A percentile compares a stretch with the other conserved stretches of the same genome.
Conservation (phyloP, 2,797 vertebrate species). For the Mareca strepera region DNA sequence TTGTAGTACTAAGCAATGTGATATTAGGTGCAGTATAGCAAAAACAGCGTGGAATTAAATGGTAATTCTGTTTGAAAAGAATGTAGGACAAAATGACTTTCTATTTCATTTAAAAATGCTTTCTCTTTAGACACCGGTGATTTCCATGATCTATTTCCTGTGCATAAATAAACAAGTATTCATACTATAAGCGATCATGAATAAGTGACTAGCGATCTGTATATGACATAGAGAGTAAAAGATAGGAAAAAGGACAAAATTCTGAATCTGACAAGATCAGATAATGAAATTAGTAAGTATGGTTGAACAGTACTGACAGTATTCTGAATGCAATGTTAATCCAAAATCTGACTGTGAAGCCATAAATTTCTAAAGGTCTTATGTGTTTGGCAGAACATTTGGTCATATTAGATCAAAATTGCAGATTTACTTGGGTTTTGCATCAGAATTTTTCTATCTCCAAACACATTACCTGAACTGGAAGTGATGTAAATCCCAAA, state of each 20-base stretch:
- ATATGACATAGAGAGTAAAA: background rate
- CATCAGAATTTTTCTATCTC: background rate
- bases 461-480: background rate
- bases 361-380: background rate
- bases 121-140: background rate
- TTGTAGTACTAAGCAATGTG: background rate
- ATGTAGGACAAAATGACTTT: background rate
- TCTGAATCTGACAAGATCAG: background rate
- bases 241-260: background rate
- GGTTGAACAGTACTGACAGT: background rate
- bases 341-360: background rate
- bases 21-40: background rate
- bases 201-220: background rate
- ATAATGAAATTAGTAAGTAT: background rate
- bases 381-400: background rate
- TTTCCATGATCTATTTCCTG: background rate
- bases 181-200: background rate
- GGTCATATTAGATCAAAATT: fast-evolving
- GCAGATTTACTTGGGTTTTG: background rate
- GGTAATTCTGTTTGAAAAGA: background rate
- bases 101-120: background rate
- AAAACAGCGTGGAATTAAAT: background rate
- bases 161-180: background rate
- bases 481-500: background rate
- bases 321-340: background rate